These are phyloP conservation scores for Epizoanthus stellaris DNA, from an alignment of 92 coral and sea anemone genomes.

Conservation along the genomic window DNA sequence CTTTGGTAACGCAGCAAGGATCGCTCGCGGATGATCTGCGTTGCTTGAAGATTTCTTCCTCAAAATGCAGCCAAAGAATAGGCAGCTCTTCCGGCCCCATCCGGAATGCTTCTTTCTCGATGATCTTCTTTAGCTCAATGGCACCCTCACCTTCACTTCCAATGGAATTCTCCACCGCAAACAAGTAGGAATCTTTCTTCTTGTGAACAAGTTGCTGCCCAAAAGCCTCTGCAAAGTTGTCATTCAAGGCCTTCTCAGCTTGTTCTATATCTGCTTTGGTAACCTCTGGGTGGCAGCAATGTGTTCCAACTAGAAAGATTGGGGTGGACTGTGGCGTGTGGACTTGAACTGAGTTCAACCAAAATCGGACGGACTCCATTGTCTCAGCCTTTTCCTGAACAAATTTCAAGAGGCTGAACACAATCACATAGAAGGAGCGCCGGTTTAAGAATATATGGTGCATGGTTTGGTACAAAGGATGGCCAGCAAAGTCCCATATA, in stretches of 20 bases:
- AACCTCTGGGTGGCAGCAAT: slow-evolving; percentile 32
- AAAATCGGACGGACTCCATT: slow-evolving; percentile 49
- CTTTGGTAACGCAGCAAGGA: slow-evolving; percentile 51
- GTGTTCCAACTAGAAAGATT: slow-evolving; percentile 74
- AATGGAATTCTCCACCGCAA: slow-evolving; percentile 66
- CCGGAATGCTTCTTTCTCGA: slow-evolving; percentile 58
- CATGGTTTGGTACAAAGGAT: slow-evolving; percentile 75
- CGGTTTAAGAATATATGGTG: slow-evolving; percentile 76
- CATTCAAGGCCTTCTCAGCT: slow-evolving; percentile 29
- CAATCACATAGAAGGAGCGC: slow-evolving; percentile 65
- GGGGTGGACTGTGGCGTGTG: slow-evolving; percentile 73
- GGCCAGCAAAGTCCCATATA: slow-evolving; percentile 87
- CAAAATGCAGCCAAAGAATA: slow-evolving; percentile 72
- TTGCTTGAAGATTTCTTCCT: slow-evolving; percentile 67
- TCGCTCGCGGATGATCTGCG: slow-evolving; percentile 13
- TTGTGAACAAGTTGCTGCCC: slow-evolving; percentile 69
- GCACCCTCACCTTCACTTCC: slow-evolving; percentile 53
- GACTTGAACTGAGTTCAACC: slow-evolving; percentile 79
- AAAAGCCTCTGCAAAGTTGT: slow-evolving; percentile 45
- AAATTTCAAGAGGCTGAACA: slow-evolving; percentile 56
- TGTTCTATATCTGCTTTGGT: slow-evolving; percentile 18
- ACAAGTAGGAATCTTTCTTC: slow-evolving; percentile 43
- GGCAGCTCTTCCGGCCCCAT: slow-evolving; percentile 59
- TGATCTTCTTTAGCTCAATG: slow-evolving; percentile 36
- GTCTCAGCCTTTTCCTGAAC: not conserved